These are phyloP conservation scores for Amblyopsis hoosieri DNA, from an alignment of 2,797 vertebrate genomes.

Conservation along the genomic window DNA sequence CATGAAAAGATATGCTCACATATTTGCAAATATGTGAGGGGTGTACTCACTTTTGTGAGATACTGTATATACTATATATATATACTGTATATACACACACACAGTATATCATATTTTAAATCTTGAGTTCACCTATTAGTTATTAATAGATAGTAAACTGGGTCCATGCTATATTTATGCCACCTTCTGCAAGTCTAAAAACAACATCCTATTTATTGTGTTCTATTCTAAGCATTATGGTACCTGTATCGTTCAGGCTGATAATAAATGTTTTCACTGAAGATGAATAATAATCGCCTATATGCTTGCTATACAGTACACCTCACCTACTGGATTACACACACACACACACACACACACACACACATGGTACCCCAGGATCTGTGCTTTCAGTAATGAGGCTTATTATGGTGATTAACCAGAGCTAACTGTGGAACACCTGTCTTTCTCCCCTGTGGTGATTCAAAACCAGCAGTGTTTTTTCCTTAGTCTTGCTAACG, in stretches of 20 bases:
- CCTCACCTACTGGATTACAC: neutral
- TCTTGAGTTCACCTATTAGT: too few relatives aligned
- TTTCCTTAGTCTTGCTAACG: too few relatives aligned
- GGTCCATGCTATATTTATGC: neutral
- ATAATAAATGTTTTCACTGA: slow-evolving; percentile 12
- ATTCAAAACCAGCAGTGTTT: neutral
- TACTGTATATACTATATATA: too few relatives aligned
- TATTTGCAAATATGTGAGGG: too few relatives aligned
- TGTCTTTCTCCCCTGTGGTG: neutral
- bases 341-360: neutral
- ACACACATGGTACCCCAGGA: slow-evolving; percentile 32
- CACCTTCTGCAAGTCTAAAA: too few relatives aligned
- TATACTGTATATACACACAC: too few relatives aligned
- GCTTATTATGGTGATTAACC: slow-evolving; percentile 57
- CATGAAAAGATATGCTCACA: too few relatives aligned
- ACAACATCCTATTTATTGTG: too few relatives aligned
- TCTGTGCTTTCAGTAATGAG: slow-evolving; percentile 30
- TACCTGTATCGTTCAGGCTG: slow-evolving; percentile 1
- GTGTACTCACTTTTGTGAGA: too few relatives aligned
- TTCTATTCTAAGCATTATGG: neutral
- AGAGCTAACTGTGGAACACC: slow-evolving; percentile 20
- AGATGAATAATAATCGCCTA: slow-evolving; percentile 28
- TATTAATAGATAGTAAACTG: neutral
- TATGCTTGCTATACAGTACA: neutral
- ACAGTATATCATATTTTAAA: too few relatives aligned